phyloP scores from a whole-genome alignment of 2,888 invertebrate species.

The Nezara viridula region DNA sequence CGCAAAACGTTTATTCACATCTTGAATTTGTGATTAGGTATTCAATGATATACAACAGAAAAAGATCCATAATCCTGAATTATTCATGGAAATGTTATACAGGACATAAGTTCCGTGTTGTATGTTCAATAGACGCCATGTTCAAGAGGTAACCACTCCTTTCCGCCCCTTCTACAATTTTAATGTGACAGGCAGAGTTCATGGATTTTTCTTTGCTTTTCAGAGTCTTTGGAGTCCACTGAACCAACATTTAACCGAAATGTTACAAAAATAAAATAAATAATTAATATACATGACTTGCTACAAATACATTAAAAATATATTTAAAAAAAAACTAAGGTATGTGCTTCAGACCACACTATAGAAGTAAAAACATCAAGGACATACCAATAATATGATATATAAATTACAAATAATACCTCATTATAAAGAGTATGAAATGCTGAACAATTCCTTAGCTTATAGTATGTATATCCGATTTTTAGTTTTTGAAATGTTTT shows the following conservation, averaged over 20 bases:
- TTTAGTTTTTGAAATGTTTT: too few relatives aligned
- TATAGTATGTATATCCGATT: too few relatives aligned
- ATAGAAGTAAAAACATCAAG: too few relatives aligned
- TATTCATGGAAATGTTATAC: constrained; percentile 10
- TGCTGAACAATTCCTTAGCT: too few relatives aligned
- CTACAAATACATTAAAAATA: too few relatives aligned
- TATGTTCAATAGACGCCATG: not conserved
- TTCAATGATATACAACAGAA: constrained; percentile 22
- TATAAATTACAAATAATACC: too few relatives aligned
- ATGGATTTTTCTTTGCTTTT: not conserved
- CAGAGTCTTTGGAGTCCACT: not conserved
- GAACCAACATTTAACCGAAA: not conserved
- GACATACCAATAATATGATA: too few relatives aligned
- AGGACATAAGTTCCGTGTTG: not conserved
- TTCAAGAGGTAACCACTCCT: not conserved
- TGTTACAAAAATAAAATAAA: too few relatives aligned
- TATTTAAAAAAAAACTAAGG: too few relatives aligned
- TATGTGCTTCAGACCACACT: too few relatives aligned
- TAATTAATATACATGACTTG: too few relatives aligned
- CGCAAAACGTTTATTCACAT: not conserved
- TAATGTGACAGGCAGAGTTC: not conserved
- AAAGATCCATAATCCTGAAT: not conserved
- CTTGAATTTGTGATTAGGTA: not conserved
- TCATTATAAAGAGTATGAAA: too few relatives aligned
- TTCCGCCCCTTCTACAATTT: not conserved